Evolutionary conservation across 53 echinoderm and acorn worm genomes (phyloP), one percentile per base, ranked within the genome.

Genomic region (Echinarachnius parma): DNA sequence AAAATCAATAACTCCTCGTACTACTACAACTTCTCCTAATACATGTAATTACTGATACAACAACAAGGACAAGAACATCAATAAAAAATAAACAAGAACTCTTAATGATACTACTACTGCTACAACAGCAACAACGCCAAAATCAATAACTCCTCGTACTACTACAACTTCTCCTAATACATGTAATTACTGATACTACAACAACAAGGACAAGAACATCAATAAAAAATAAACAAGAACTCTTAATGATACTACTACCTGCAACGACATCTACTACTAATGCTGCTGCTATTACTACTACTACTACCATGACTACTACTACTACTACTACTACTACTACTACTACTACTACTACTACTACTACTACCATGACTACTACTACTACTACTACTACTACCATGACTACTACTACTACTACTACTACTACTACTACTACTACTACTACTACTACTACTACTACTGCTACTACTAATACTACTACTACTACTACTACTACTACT

Each of bases 381-480:
- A 53, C 53, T 53, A 9, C 53, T 53, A 53, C 53, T 53, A 9
- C 53, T 20, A 53, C 53, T 20, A 9, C 23, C 8, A 9, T n/a
- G 5, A 53, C 19, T 7, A 53, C 53, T n/a, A 8, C 46, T 53
- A 53, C 23, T 53, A 53, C 53, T 53, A 53, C 53, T 53, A 53
- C 53, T 53, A 53, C 53, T 53, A 53, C 53, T 53, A 53, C 53
- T 53, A 53, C 53, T 53, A 9, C 53, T 53, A 53, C 53, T 53
- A 53, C 53, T 53, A 53, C 53, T 53, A 53, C 53, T 53, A 53
- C 53, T 53, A 53, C 53, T 53, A 53, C 53, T 53, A 53, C 53
- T 53, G n/a, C 53, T 53, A 39, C 39, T 39, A 39, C 39, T 39
- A 39, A 7, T 39, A 39, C 39, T 39, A 39, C 39, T 13, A 39